Evolutionary conservation across 2,113 vertebrate genomes (phyloP), one percentile per base, ranked within the genome.

Genomic region (Casuarius casuarius): DNA sequence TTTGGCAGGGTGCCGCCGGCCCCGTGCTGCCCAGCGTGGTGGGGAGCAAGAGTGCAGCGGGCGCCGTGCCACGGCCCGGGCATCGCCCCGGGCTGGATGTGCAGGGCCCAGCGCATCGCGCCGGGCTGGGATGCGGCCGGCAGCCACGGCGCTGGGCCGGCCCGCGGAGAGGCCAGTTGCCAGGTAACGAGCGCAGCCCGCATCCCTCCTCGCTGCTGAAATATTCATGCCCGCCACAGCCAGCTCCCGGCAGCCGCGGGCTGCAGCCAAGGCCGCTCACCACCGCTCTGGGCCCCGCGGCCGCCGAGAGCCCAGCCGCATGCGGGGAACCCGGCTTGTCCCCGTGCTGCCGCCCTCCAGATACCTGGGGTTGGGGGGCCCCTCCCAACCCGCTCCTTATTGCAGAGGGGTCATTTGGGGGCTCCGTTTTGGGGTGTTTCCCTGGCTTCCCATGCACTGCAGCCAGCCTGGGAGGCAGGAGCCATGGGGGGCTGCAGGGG

Each of bases 61-160:
- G 70, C 38, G 38, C 59, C 1, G 12, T 4, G 0, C 35, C 3
- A 0, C 3, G 38, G 38, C n/a, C 38, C 0, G 0, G 19, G 17
- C 84, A 67, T 19, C 0, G 0, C 22, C 9, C 17, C 2, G 0
- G 21, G 67, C 33, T 8, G 17, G n/a, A 21, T 28, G 40, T 6
- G 2, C 46, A 19, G 7, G 31, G 75, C 62, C 44, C 1, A 0
- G 31, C 23, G 3, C 13, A 29, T 5, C 4, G 1, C 2, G 2
- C 42, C 65, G 8, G 22, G 23, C 48, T 65, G 90, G 35, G 3
- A 1, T 0, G 1, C 5, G 10, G 31, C 26, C 18, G 22, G 51
- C 2, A 18, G 1, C 15, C 31, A 38, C 38, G 38, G 38, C 38
- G 38, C 38, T 38, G 38, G 38, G 38, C 38, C 38, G 38, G 38